Evolutionary conservation across 2,797 vertebrate species (phyloP).

Genomic region (Gila robusta): DNA sequence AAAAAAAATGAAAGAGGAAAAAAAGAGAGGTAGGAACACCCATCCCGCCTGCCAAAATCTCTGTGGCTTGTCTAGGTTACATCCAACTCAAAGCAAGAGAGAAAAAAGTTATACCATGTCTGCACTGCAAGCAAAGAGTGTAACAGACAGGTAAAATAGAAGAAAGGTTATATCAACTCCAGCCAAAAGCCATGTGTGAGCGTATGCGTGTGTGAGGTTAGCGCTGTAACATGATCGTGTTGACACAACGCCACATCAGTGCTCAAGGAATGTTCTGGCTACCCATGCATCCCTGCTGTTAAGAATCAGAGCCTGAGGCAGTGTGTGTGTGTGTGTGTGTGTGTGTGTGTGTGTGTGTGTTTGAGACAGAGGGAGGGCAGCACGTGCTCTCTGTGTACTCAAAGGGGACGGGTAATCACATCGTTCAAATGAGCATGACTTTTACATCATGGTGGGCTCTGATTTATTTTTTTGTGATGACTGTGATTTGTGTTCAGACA

Average conservation of each 20-base stretch:
- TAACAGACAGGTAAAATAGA: conserved; percentile 41
- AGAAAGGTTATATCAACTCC: conserved; percentile 55
- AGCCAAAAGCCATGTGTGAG: conserved; percentile 54
- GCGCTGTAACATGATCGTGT: conserved; percentile 58
- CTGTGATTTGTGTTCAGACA: conserved; percentile 18
- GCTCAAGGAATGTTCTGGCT: conserved; percentile 62
- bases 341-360: conserved; percentile 47
- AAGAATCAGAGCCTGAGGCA: conserved; percentile 28
- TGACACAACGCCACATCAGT: conserved; percentile 64
- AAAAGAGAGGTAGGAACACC: conserved; percentile 54
- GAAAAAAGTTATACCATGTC: conserved; percentile 25
- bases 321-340: conserved; percentile 14
- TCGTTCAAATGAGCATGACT: conserved; percentile 14
- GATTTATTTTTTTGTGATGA: neutral
- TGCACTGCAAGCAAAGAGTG: neutral
- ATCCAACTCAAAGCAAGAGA: conserved; percentile 51
- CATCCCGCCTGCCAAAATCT: conserved; percentile 49
- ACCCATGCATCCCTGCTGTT: conserved; percentile 51
- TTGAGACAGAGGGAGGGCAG: conserved; percentile 23
- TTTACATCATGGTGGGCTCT: neutral
- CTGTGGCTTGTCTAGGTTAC: conserved; percentile 50
- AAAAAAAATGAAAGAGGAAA: neutral
- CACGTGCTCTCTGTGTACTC: conserved; percentile 37
- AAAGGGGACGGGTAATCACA: conserved; percentile 23
- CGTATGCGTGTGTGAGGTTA: conserved; percentile 53